Conservation (phyloP, 1,140 invertebrate genomes). For the Gryon sp. region DNA sequence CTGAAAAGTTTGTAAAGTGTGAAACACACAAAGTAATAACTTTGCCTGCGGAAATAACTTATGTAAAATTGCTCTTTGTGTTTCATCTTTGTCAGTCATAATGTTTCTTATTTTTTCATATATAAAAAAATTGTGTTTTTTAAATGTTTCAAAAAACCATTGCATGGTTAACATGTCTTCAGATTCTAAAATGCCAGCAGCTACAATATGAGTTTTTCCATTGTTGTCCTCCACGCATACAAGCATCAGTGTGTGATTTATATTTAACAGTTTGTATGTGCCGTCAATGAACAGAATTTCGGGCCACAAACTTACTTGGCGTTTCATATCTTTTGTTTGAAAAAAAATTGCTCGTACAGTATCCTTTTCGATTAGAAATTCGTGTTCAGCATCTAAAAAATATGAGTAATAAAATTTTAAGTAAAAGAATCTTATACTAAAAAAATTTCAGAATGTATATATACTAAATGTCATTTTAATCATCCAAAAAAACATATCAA, state of each 20-base stretch:
- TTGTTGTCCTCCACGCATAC: constrained; percentile 10
- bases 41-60: constrained; percentile 9
- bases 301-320: too few species aligned
- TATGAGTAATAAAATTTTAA: too few species aligned
- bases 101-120: constrained; percentile 25
- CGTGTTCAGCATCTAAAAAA: too few species aligned
- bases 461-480: too few species aligned
- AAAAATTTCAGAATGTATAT: too few species aligned
- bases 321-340: too few species aligned
- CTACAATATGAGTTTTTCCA: constrained; percentile 15
- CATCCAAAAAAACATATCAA: too few species aligned
- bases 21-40: constrained; percentile 6
- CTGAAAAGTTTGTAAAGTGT: background rate
- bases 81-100: constrained; percentile 39
- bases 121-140: constrained; percentile 5
- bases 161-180: background rate
- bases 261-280: constrained; percentile 18
- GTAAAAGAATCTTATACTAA: too few species aligned
- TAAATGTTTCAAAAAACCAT: constrained; percentile 28
- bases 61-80: constrained; percentile 22
- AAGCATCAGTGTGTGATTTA: constrained; percentile 3
- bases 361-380: too few species aligned
- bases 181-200: background rate
- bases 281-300: constrained; percentile 17
- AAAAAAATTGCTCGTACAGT: too few species aligned